Conservation (phyloP, 23 tunicate genomes). For the Ciona savignyi region DNA sequence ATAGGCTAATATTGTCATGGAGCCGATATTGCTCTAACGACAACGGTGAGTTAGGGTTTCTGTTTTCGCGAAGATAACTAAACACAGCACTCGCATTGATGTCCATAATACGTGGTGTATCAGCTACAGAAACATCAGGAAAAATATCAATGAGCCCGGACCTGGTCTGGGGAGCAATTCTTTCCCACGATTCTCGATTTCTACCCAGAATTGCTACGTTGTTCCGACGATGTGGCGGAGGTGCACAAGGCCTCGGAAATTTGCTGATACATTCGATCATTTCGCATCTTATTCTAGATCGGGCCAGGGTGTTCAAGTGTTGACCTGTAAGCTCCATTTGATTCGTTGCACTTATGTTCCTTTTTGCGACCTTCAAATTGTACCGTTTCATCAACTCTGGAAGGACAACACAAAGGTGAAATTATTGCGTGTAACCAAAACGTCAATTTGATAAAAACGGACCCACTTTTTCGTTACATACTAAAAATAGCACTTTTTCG, state of each 20-base stretch:
- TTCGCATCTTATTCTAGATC: not conserved
- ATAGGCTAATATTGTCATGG: not conserved
- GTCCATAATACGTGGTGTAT: not conserved
- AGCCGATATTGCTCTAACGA: slow-evolving; percentile 3
- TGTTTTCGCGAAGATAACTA: not conserved
- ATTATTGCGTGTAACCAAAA: no score
- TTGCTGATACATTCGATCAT: slow-evolving; percentile 5
- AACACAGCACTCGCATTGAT: not conserved
- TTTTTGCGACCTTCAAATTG: not conserved
- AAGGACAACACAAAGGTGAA: no score
- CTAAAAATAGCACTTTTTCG: no score
- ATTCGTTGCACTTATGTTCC: not conserved
- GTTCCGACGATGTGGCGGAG: not conserved
- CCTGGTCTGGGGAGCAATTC: not conserved
- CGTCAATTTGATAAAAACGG: no score
- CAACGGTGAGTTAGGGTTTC: not conserved
- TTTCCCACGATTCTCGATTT: not conserved
- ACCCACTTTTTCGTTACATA: no score
- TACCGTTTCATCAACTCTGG: not conserved
- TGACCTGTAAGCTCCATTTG: not conserved
- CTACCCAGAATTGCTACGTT: not conserved
- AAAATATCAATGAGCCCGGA: not conserved
- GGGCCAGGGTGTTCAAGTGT: not conserved
- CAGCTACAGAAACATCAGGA: not conserved
- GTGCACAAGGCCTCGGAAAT: not conserved